phyloP scores from a whole-genome alignment of 2,888 invertebrate species.

The Lithosia quadra region DNA sequence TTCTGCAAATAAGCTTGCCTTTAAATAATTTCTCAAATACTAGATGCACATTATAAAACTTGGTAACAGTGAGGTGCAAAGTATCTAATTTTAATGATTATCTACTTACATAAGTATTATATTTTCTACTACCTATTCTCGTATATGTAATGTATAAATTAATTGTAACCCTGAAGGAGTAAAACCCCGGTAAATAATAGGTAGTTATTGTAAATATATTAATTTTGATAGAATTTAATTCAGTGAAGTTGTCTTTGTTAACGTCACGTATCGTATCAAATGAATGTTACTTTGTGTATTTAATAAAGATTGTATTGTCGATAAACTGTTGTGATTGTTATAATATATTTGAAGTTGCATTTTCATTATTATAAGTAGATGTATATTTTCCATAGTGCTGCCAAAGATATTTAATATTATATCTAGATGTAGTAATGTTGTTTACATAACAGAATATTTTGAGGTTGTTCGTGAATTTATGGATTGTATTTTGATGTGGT shows the following conservation, averaged over 20 bases:
- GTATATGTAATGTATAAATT: slow-evolving; percentile 67
- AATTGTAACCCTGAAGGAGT: slow-evolving; percentile 78
- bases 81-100: slow-evolving; percentile 60
- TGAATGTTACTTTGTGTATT: slow-evolving; percentile 69
- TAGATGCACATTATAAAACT: slow-evolving; percentile 28
- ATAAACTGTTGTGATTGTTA: slow-evolving; percentile 85
- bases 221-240: slow-evolving; percentile 72
- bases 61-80: slow-evolving; percentile 64
- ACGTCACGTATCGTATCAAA: slow-evolving; percentile 64
- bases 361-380: slow-evolving; percentile 83
- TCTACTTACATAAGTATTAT: slow-evolving; percentile 44
- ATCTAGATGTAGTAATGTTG: slow-evolving; percentile 83
- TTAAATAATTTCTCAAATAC: not conserved
- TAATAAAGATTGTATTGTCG: slow-evolving; percentile 76
- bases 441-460: slow-evolving; percentile 82
- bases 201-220: slow-evolving; percentile 72
- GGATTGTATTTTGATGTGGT: slow-evolving; percentile 82
- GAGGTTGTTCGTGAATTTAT: slow-evolving; percentile 83
- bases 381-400: slow-evolving; percentile 88
- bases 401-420: slow-evolving; percentile 84
- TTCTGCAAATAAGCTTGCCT: not conserved
- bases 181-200: slow-evolving; percentile 79
- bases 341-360: slow-evolving; percentile 83
- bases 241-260: slow-evolving; percentile 59
- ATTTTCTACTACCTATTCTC: slow-evolving; percentile 72